Evolutionary conservation across 2,797 vertebrate genomes (phyloP).

Genomic region (Sternarchorhynchus goeldii): DNA sequence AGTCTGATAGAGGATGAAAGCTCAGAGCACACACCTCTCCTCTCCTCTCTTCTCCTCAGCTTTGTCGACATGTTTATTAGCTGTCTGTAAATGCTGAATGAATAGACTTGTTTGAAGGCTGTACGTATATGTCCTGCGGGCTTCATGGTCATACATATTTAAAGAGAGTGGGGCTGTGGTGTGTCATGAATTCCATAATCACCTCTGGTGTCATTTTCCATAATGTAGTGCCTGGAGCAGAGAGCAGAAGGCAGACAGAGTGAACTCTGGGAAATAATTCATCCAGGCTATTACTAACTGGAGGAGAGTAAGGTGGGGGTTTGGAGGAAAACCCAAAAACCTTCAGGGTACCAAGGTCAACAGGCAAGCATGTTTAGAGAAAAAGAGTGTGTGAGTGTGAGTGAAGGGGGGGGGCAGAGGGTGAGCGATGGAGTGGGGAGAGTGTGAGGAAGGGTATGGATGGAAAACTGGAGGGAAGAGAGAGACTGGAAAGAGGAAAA

Average conservation of each 20-base stretch:
- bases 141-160: slow-evolving; percentile 59
- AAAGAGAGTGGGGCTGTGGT: slow-evolving; percentile 41
- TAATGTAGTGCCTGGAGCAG: slow-evolving; percentile 63
- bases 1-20: neutral
- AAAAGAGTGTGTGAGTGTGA: neutral
- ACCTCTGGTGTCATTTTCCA: slow-evolving; percentile 50
- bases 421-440: slow-evolving; percentile 24
- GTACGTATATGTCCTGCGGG: neutral
- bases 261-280: slow-evolving; percentile 71
- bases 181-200: slow-evolving; percentile 57
- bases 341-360: slow-evolving; percentile 23
- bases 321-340: slow-evolving; percentile 5
- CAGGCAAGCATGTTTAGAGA: slow-evolving; percentile 46
- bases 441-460: too few relatives aligned
- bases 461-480: too few relatives aligned
- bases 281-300: slow-evolving; percentile 64
- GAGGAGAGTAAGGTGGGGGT: slow-evolving; percentile 25
- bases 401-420: neutral
- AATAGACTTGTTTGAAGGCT: neutral
- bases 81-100: slow-evolving; percentile 2
- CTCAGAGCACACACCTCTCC: too few relatives aligned
- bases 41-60: neutral
- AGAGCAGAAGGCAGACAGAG: slow-evolving; percentile 58
- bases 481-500: too few relatives aligned
- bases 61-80: too few relatives aligned